These are phyloP conservation scores for Drosophila pandora DNA, from an alignment of 1,140 invertebrate genomes.

Conservation along the genomic window DNA sequence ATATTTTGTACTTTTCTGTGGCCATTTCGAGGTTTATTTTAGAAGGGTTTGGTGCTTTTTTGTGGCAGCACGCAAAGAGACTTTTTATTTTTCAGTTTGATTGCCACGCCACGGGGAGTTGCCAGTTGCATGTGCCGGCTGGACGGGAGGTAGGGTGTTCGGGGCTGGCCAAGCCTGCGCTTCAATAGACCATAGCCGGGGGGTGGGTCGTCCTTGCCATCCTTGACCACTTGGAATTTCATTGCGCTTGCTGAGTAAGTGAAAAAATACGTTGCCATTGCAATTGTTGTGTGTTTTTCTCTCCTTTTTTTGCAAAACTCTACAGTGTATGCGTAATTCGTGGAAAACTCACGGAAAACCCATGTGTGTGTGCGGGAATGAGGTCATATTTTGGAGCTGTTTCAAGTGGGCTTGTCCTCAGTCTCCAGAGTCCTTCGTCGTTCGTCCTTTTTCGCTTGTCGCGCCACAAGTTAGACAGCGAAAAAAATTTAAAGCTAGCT, in stretches of 20 bases:
- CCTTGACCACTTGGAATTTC: slow-evolving; percentile 62
- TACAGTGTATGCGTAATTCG: slow-evolving; percentile 18
- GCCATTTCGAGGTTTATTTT: background rate
- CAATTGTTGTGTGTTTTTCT: slow-evolving; percentile 7
- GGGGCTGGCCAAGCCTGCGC: slow-evolving; percentile 31
- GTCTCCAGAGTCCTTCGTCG: slow-evolving; percentile 6
- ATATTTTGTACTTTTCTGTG: background rate
- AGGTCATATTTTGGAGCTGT: slow-evolving; percentile 77
- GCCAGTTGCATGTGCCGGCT: slow-evolving; percentile 24
- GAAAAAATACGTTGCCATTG: slow-evolving; percentile 17
- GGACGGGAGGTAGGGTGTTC: slow-evolving; percentile 2
- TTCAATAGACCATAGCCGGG: slow-evolving; percentile 42
- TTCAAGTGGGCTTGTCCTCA: slow-evolving; percentile 21
- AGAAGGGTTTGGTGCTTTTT: slow-evolving; percentile 13
- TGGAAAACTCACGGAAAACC: slow-evolving; percentile 29
- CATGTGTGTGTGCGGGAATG: slow-evolving; percentile 45
- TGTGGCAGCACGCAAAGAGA: slow-evolving; percentile 40
- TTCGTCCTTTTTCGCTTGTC: slow-evolving; percentile 9
- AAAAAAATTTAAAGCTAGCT: slow-evolving; percentile 41
- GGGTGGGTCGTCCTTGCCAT: slow-evolving; percentile 9
- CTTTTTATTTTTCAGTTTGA: slow-evolving; percentile 47
- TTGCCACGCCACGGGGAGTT: slow-evolving; percentile 39
- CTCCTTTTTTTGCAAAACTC: slow-evolving; percentile 18
- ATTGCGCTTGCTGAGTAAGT: slow-evolving; percentile 48
- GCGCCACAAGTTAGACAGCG: slow-evolving; percentile 20